phyloP scores from a whole-genome alignment of 2,113 vertebrate genomes.

The Microcebus lehilahytsara region DNA sequence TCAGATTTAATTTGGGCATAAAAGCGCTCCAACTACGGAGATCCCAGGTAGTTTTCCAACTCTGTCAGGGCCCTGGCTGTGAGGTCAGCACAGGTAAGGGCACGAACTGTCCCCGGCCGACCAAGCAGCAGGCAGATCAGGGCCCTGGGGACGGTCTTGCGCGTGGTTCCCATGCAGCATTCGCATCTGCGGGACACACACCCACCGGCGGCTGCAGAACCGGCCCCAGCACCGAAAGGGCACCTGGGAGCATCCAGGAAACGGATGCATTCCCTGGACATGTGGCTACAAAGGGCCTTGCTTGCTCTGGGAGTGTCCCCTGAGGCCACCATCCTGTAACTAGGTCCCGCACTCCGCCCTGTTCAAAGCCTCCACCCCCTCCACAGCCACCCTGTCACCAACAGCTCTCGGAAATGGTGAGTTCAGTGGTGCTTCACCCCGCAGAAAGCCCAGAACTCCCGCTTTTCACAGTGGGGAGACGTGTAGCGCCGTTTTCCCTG shows the following conservation, averaged over 20 bases:
- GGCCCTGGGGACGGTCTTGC: rapidly evolving
- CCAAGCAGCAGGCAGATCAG: rapidly evolving
- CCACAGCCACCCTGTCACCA: rapidly evolving
- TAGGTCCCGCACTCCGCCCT: neutral
- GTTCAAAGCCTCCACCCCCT: neutral
- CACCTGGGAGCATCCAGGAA: neutral
- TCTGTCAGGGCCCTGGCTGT: neutral
- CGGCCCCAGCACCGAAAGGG: neutral
- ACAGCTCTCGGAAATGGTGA: neutral
- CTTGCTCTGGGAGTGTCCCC: neutral
- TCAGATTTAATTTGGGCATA: neutral
- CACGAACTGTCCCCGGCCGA: rapidly evolving
- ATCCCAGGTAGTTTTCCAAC: neutral
- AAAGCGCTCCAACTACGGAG: neutral
- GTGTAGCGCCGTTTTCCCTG: neutral
- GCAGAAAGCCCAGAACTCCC: too few species aligned
- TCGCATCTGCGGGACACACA: rapidly evolving
- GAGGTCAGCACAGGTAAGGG: neutral
- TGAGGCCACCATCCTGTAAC: neutral
- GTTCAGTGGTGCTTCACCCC: rapidly evolving
- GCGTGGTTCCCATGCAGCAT: rapidly evolving
- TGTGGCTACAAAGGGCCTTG: too few species aligned
- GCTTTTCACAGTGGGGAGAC: neutral
- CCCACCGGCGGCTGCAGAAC: rapidly evolving
- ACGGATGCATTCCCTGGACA: rapidly evolving